Evolutionary conservation across 2,113 vertebrate species (phyloP).

Genomic region (Falcunculus frontatus): DNA sequence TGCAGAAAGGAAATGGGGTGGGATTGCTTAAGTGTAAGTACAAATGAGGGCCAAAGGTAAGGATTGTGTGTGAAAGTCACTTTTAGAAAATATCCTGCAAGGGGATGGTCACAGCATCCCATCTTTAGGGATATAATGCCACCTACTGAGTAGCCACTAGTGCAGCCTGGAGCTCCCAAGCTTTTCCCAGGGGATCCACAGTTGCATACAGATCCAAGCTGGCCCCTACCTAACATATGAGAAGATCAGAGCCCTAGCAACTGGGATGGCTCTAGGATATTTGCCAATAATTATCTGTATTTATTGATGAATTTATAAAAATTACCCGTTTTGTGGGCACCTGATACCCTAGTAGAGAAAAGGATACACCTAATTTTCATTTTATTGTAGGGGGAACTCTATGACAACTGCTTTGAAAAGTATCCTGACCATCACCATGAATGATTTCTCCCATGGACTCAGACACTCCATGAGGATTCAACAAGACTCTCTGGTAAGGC

Average conservation of each 20-base stretch:
- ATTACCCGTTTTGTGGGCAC: neutral
- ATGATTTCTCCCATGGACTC: neutral
- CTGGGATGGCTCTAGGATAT: neutral
- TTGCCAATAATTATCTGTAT: neutral
- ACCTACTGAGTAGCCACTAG: constrained; percentile 36
- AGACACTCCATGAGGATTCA: neutral
- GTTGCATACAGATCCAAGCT: neutral
- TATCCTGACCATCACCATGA: neutral
- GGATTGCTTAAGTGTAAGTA: neutral
- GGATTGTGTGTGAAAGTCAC: neutral
- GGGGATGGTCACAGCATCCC: neutral
- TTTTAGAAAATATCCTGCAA: neutral
- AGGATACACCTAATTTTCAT: neutral
- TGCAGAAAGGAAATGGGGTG: accelerated
- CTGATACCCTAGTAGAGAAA: neutral
- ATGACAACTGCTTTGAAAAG: neutral
- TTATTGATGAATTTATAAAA: neutral
- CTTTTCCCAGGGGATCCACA: neutral
- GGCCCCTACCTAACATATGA: neutral
- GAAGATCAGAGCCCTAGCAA: neutral
- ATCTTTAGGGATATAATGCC: constrained; percentile 39
- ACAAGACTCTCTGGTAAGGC: neutral
- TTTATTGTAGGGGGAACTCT: neutral
- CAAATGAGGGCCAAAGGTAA: neutral
- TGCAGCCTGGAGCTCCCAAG: neutral